Percentiles rank a stretch among this genome's conserved stretches.
These are phyloP conservation scores for Thalassarche chlororhynchos DNA, from an alignment of 2,113 vertebrate genomes.

Conservation along the genomic window DNA sequence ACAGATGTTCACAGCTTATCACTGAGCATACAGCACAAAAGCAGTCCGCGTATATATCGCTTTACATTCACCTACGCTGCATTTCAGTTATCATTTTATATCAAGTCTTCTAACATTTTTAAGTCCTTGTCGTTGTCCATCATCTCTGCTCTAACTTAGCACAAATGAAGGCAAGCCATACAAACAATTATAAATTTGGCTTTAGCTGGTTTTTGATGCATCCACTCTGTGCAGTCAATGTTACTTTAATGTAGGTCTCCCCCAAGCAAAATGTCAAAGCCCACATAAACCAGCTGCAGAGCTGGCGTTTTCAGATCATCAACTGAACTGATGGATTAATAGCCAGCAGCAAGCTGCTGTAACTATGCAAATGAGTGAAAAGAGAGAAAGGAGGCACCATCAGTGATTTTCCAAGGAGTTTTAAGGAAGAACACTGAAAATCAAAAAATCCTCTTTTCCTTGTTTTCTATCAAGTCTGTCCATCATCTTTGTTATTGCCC, in stretches of 20 bases:
- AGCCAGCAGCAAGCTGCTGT: not conserved
- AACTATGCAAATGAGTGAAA: not conserved
- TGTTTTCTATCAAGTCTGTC: not conserved
- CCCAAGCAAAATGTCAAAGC: slow-evolving; percentile 28
- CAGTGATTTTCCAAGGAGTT: not conserved
- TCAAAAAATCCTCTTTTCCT: not conserved
- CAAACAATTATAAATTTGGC: not conserved
- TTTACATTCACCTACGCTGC: not conserved
- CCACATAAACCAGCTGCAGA: not conserved
- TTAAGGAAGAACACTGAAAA: not conserved
- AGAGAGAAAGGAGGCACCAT: not conserved
- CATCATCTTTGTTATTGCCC: not conserved
- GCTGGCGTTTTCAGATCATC: not conserved
- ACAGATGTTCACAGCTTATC: not conserved
- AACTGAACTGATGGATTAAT: not conserved
- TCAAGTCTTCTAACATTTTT: not conserved
- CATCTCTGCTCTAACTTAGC: not conserved
- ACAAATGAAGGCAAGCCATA: not conserved
- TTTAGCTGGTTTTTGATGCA: not conserved
- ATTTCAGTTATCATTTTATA: not conserved
- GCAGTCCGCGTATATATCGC: accelerated
- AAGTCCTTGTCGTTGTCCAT: not conserved
- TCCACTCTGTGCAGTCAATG: not conserved
- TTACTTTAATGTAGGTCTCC: not conserved
- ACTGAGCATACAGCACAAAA: not conserved